Percentiles rank a stretch among this genome's conserved stretches.
Evolutionary conservation across 2,797 vertebrate genomes (phyloP).

Genomic region (Microchirus variegatus): DNA sequence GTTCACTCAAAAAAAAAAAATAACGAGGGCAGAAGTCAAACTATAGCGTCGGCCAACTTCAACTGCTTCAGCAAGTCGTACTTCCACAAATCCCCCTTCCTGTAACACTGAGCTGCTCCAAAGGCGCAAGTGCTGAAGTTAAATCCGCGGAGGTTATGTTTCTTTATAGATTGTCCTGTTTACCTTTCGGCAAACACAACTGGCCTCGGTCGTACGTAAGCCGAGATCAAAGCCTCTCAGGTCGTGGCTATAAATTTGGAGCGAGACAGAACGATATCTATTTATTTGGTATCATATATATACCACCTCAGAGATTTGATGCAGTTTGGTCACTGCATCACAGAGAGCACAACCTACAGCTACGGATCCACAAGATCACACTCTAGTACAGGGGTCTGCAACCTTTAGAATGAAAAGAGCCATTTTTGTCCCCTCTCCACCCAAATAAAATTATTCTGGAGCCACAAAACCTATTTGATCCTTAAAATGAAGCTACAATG

Average conservation of each 20-base stretch:
- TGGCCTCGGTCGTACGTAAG: constrained; percentile 45
- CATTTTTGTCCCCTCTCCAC: too few relatives aligned
- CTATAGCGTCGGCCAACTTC: too few relatives aligned
- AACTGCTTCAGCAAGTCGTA: constrained; percentile 2
- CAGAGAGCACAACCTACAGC: constrained; percentile 61
- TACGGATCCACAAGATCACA: constrained; percentile 73
- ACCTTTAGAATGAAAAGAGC: too few relatives aligned
- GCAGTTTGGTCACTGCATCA: constrained; percentile 69
- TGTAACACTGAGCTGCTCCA: constrained; percentile 11
- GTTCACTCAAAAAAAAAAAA: too few relatives aligned
- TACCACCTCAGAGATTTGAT: constrained; percentile 60
- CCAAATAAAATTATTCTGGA: too few relatives aligned
- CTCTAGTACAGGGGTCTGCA: too few relatives aligned
- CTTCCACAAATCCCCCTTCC: constrained; percentile 17
- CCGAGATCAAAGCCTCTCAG: constrained; percentile 60
- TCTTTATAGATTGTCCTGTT: constrained; percentile 55
- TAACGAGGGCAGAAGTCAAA: too few relatives aligned
- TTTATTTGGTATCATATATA: constrained; percentile 69
- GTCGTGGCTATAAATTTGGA: constrained; percentile 74
- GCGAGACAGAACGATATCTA: constrained; percentile 73
- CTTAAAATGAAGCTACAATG: too few relatives aligned
- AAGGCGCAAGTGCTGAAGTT: constrained; percentile 5
- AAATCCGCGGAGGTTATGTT: constrained; percentile 40
- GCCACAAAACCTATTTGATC: too few relatives aligned
- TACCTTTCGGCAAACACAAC: constrained; percentile 65